Conservation (phyloP, 2,888 invertebrate genomes). For the Minunthozetes semirufus region DNA sequence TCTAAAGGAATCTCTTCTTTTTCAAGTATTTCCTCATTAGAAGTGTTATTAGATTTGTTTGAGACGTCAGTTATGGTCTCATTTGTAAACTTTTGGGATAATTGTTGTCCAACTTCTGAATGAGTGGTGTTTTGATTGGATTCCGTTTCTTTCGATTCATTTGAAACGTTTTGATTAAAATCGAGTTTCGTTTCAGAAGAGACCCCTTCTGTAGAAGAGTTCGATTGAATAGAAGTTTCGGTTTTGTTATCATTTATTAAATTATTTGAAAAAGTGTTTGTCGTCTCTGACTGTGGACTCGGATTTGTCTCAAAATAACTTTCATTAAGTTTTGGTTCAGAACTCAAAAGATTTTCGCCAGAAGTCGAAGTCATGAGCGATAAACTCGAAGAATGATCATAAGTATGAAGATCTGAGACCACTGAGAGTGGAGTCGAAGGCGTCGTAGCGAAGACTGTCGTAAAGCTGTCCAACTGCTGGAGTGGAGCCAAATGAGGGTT, state of each 20-base stretch:
- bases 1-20: neutral
- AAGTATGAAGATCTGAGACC: slow-evolving; percentile 17
- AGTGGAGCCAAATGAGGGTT: slow-evolving; percentile 36
- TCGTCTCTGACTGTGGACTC: neutral
- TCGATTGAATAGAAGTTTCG: neutral
- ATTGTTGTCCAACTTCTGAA: neutral
- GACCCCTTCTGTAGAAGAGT: neutral
- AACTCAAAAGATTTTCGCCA: neutral
- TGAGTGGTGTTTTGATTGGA: neutral
- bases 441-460: slow-evolving; percentile 41
- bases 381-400: slow-evolving; percentile 14
- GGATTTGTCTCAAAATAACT: neutral
- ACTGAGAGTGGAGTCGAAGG: slow-evolving; percentile 13
- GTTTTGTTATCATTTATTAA: too few species aligned
- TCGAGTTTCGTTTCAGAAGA: neutral
- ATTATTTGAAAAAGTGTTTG: neutral
- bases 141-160: neutral
- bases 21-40: neutral
- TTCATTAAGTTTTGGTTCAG: neutral
- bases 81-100: too few species aligned
- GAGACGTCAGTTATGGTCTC: too few species aligned
- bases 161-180: neutral
- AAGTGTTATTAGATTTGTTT: too few species aligned
- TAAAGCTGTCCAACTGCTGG: slow-evolving; percentile 42
- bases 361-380: neutral